Conservation (phyloP, 2,888 invertebrate species). For the Tridacna gigas region DNA sequence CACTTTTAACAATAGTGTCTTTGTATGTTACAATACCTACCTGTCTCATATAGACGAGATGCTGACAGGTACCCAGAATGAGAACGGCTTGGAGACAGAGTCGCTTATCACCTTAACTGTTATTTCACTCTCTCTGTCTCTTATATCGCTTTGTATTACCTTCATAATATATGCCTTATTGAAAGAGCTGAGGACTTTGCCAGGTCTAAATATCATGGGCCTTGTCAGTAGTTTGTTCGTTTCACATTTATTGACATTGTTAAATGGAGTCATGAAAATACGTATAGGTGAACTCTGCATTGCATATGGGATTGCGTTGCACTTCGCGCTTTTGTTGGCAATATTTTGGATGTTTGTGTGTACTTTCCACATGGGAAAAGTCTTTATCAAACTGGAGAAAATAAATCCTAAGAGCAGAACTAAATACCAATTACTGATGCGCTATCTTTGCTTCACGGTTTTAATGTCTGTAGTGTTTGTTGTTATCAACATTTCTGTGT, state of each 20-base stretch:
- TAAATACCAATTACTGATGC: slow-evolving; percentile 7
- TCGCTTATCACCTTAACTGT: slow-evolving; percentile 29
- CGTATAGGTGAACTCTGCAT: slow-evolving; percentile 29
- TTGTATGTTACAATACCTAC: not conserved
- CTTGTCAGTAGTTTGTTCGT: slow-evolving; percentile 20
- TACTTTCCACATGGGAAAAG: slow-evolving; percentile 52
- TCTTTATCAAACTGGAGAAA: slow-evolving; percentile 42
- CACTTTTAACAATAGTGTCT: not conserved
- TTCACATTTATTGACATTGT: slow-evolving; percentile 31
- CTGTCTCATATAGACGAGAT: not conserved
- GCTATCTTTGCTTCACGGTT: slow-evolving; percentile 18
- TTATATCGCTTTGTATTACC: slow-evolving; percentile 32
- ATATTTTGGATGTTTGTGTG: slow-evolving; percentile 38
- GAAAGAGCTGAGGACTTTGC: slow-evolving; percentile 37
- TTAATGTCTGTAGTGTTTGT: slow-evolving; percentile 17
- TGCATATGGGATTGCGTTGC: slow-evolving; percentile 28
- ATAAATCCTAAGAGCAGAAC: not conserved
- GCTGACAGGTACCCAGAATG: too few relatives aligned
- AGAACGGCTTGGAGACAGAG: too few relatives aligned
- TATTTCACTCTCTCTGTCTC: slow-evolving; percentile 34
- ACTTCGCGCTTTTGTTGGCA: slow-evolving; percentile 11
- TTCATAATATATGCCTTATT: slow-evolving; percentile 38
- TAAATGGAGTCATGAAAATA: slow-evolving; percentile 28
- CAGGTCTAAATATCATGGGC: slow-evolving; percentile 48
- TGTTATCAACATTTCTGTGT: slow-evolving; percentile 7